Base-by-base conservation (phyloP, 2,888 invertebrate genomes). In the Linnaemya vulpina region DNA sequence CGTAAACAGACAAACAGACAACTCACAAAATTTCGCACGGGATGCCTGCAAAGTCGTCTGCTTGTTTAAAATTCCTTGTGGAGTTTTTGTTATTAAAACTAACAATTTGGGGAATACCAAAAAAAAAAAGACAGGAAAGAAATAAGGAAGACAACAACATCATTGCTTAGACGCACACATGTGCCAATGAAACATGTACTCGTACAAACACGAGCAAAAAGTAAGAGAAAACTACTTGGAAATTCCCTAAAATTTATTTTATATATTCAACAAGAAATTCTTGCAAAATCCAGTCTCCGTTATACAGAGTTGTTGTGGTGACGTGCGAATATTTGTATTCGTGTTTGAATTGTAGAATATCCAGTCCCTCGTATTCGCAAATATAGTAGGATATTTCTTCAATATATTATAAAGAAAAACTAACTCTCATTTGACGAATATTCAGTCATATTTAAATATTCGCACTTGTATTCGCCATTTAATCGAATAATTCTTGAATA, bases 81-180 rank as follows among this genome's bases (percentile, higher is more conserved):
- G 13, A 43, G 65, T 60, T 77, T 30, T 46, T 67, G 25, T 38
- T 67, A 55, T 35, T 38, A 30, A 77, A 76, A 76, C 15, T 67
- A 58, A 76, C 8, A 67, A n/a, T 62, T 13, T 11, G 40, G 40
- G 40, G 40, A 13, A 40, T 40, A 40, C 11, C 30, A 30, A 2
- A 30, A 2, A 5, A 30, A 30, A 30, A 30, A 2, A 30, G 5
- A 30, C n/a, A n/a, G n/a, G 5, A 30, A 30, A 30, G 5, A 30
- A 30, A 30, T 3, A 30, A 30, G 5, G 5, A 15, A 7, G 25
- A 63, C 22, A 51, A 38, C 43, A 75, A 65, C 63, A 43, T 65
- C 53, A 55, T 43, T 75, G 53, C 43, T 30, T 25, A 43, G 65
- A 75, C 43, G 53, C 55, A 58, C 75, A 75, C 43, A 65, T 75